Conservation (phyloP, 1,140 invertebrate species). For the Ceratitis capitata region DNA sequence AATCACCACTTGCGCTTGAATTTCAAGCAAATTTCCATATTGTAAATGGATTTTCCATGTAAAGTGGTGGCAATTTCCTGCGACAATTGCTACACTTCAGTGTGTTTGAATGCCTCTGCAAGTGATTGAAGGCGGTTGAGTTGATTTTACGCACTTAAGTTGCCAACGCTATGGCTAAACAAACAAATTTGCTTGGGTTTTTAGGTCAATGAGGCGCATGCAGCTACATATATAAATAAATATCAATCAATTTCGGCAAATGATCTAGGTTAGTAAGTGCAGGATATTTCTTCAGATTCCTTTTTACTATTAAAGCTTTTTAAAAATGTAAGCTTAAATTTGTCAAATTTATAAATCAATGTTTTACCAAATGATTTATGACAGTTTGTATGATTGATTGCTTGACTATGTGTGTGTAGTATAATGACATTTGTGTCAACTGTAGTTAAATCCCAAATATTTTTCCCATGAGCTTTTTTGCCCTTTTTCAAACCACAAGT, state of each 20-base stretch:
- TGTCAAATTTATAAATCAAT: no score
- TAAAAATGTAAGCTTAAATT: no score
- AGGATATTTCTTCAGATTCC: no score
- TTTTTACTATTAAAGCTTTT: no score
- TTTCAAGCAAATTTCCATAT: not conserved
- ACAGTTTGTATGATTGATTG: not conserved
- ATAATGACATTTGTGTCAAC: no score
- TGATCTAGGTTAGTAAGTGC: no score
- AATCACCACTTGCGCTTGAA: not conserved
- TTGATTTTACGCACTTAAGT: not conserved
- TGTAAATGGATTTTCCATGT: slow-evolving; percentile 2
- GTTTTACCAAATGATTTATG: not conserved
- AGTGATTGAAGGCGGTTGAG: not conserved
- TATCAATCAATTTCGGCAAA: not conserved
- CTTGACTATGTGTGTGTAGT: not conserved
- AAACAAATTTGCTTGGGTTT: not conserved
- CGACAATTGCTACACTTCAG: slow-evolving; percentile 12
- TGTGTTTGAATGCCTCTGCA: not conserved
- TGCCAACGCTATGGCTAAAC: not conserved
- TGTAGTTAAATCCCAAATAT: no score
- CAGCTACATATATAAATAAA: not conserved
- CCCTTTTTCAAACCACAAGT: no score
- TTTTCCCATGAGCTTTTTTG: no score
- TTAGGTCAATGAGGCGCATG: not conserved
- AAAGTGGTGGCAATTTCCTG: not conserved